Evolutionary conservation across 2,113 vertebrate species (phyloP), one percentile per base, ranked within the genome.

Genomic region (Dasypus novemcinctus): DNA sequence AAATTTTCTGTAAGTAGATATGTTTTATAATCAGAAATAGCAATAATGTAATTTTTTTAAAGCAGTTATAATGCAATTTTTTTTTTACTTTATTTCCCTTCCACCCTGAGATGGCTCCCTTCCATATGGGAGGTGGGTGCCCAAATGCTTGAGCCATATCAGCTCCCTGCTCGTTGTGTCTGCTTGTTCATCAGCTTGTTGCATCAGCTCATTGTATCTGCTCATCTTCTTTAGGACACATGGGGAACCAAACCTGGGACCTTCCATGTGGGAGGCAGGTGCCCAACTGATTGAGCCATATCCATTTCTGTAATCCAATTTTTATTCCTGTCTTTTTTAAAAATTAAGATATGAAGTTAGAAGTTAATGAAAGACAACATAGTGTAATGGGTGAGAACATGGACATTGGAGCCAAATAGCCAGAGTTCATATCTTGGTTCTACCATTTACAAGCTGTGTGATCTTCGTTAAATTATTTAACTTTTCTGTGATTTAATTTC

Each of bases 1-100:
- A 78, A 57, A 71, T 59, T 82, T 71, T 83, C 54, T 87, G 15
- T 76, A 52, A 78, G 69, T 43, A 5, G 61, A 49, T 49, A 75
- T 15, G 72, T 36, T 90, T 93, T 59, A 71, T 61, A 93, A 81
- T 86, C n/a, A 86, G 63, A 80, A 84, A 90, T 81, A 84, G 7
- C 23, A 83, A 46, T 71, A 52, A 25, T 31, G 68, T 54, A 6
- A 63, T 80, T 92, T 90, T 86, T 59, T 63, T 79, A 89, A 96
- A 91, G n/a, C 68, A 64, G 27, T 64, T 57, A 63, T 81, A 46
- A 78, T 69, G 33, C 82, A 25, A 41, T 72, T 74, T 43, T 41
- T 46, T 46, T 46, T 46, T 46, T 46, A 49, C 46, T 49, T 49
- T 49, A 49, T 49, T 49, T 49, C 8, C 46, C 46, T 11, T 11